Percentiles rank a stretch among this genome's conserved stretches.
Conservation (phyloP, 2,113 vertebrate genomes). For the Amazona vittata region DNA sequence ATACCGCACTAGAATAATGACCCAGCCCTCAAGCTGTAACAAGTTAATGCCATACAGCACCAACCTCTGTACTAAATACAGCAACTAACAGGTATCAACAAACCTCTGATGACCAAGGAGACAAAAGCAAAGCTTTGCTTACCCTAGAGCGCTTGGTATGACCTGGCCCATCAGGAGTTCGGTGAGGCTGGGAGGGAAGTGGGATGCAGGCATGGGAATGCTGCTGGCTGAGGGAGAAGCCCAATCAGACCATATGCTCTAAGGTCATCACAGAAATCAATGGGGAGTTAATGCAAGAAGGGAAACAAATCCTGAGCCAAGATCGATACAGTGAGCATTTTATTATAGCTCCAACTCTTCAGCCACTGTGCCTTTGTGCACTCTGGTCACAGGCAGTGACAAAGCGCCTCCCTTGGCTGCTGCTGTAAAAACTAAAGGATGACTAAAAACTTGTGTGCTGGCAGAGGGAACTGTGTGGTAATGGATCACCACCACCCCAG, state of each 20-base stretch:
- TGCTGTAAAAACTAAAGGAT: conserved; percentile 25
- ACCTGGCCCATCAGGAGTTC: neutral
- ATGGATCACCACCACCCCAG: neutral
- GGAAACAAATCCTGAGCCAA: conserved; percentile 70
- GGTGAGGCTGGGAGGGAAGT: neutral
- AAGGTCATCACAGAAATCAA: conserved; percentile 63
- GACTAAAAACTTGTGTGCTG: neutral
- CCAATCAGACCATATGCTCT: conserved; percentile 28
- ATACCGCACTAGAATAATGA: neutral
- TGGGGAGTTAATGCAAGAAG: conserved; percentile 72
- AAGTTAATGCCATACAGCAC: neutral
- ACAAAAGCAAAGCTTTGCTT: neutral
- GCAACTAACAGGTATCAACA: neutral
- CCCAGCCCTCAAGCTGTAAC: neutral
- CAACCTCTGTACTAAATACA: neutral
- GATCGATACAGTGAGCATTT: conserved; percentile 64
- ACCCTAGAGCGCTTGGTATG: neutral
- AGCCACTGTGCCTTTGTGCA: neutral
- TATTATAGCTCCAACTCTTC: conserved; percentile 46
- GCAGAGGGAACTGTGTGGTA: neutral
- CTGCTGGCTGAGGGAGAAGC: neutral
- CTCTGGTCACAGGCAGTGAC: neutral
- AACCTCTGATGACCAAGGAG: fast-evolving
- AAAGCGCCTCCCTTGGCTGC: neutral
- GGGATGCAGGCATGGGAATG: neutral